These are phyloP conservation scores for Philopedon plagiatum DNA, from an alignment of 2,888 invertebrate species.

Conservation along the genomic window DNA sequence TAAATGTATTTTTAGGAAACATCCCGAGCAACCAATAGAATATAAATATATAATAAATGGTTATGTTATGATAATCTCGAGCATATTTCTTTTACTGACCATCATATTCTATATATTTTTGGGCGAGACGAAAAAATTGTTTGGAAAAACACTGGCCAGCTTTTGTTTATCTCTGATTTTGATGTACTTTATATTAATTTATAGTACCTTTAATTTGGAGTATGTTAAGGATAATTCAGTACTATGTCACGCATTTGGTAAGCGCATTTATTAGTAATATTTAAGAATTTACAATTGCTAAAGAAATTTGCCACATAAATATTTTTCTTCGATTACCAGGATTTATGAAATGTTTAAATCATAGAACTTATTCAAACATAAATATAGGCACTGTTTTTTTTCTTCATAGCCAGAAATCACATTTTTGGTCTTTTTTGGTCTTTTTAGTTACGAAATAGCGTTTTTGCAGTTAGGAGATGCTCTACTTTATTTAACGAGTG, in stretches of 20 bases:
- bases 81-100: conserved; percentile 54
- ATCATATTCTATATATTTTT: conserved; percentile 53
- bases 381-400: too few relatives aligned
- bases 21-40: conserved; percentile 29
- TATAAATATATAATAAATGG: conserved; percentile 55
- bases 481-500: too few relatives aligned
- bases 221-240: conserved; percentile 18
- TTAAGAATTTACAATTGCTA: not conserved
- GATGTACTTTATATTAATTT: conserved; percentile 51
- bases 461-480: too few relatives aligned
- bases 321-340: too few relatives aligned
- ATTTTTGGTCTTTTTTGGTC: too few relatives aligned
- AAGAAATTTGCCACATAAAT: too few relatives aligned
- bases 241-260: conserved; percentile 33
- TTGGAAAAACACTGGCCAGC: conserved; percentile 58
- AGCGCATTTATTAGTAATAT: too few relatives aligned
- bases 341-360: too few relatives aligned
- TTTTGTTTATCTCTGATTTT: conserved; percentile 54
- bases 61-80: conserved; percentile 55
- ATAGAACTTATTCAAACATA: too few relatives aligned
- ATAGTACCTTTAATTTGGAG: conserved; percentile 46
- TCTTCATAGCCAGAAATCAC: too few relatives aligned
- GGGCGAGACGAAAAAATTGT: conserved; percentile 56
- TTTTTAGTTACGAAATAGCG: too few relatives aligned
- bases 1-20: conserved; percentile 20